These are phyloP conservation scores for Patiria pectinifera DNA, from an alignment of 53 echinoderm and acorn worm genomes.

Conservation along the genomic window DNA sequence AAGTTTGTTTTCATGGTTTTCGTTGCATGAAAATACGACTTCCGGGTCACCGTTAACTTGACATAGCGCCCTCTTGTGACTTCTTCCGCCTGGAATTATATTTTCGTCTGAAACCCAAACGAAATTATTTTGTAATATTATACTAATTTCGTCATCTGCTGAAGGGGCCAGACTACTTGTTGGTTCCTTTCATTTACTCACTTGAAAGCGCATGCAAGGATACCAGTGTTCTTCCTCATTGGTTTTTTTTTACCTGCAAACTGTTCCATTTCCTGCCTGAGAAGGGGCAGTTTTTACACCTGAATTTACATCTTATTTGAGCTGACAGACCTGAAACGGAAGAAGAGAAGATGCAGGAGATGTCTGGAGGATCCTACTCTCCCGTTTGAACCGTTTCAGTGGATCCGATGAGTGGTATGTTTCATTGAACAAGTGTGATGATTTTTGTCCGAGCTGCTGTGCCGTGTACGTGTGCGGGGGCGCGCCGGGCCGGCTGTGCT, in stretches of 20 bases:
- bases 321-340: constrained; percentile 11
- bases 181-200: neutral
- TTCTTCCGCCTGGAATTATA: neutral
- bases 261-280: neutral
- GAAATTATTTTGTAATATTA: neutral
- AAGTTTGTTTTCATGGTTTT: no score
- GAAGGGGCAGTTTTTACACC: neutral
- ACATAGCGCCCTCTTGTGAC: constrained; percentile 29
- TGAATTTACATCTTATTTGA: neutral
- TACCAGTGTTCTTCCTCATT: constrained; percentile 10
- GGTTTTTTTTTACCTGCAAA: neutral
- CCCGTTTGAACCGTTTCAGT: constrained; percentile 15
- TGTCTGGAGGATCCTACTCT: constrained; percentile 50
- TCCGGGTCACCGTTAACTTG: neutral
- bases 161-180: constrained; percentile 5
- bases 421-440: neutral
- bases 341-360: constrained; percentile 59
- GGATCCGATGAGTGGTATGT: constrained; percentile 46
- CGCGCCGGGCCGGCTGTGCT: no score
- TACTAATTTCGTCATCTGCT: neutral
- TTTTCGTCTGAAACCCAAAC: neutral
- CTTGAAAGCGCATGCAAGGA: neutral
- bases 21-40: neutral
- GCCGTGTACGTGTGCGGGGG: neutral
- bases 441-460: neutral